Percentiles rank a stretch among this genome's conserved stretches.
Evolutionary conservation across 2,113 vertebrate species (phyloP).

Genomic region (Melospiza georgiana): DNA sequence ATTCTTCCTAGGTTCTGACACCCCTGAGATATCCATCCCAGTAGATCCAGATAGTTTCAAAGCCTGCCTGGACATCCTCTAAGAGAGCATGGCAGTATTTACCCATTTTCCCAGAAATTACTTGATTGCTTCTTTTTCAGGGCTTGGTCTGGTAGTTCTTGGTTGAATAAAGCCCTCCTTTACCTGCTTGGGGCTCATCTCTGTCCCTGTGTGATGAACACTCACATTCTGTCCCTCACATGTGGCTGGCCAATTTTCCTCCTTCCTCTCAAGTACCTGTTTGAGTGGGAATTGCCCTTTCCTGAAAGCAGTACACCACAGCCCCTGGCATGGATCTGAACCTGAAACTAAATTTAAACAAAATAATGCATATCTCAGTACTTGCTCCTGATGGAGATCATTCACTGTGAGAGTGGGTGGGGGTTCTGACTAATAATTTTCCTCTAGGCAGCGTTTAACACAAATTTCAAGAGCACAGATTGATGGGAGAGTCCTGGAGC

Average conservation of each 20-base stretch:
- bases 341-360: background rate
- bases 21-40: background rate
- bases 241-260: background rate
- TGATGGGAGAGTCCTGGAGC: background rate
- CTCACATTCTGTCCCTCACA: background rate
- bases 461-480: background rate
- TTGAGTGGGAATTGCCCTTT: background rate
- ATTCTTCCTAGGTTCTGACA: background rate
- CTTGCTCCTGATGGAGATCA: background rate
- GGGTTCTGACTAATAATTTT: background rate
- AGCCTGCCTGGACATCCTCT: background rate
- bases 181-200: background rate
- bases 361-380: background rate
- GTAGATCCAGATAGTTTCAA: background rate
- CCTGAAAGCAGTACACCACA: background rate
- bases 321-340: rapidly evolving
- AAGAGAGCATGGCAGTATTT: background rate
- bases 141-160: background rate
- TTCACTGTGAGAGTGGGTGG: background rate
- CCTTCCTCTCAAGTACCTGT: background rate
- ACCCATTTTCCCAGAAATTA: background rate
- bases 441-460: background rate
- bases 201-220: rapidly evolving
- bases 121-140: background rate
- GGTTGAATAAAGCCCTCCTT: background rate